phyloP scores from a whole-genome alignment of 2,113 vertebrate genomes.

The Empidonax traillii region DNA sequence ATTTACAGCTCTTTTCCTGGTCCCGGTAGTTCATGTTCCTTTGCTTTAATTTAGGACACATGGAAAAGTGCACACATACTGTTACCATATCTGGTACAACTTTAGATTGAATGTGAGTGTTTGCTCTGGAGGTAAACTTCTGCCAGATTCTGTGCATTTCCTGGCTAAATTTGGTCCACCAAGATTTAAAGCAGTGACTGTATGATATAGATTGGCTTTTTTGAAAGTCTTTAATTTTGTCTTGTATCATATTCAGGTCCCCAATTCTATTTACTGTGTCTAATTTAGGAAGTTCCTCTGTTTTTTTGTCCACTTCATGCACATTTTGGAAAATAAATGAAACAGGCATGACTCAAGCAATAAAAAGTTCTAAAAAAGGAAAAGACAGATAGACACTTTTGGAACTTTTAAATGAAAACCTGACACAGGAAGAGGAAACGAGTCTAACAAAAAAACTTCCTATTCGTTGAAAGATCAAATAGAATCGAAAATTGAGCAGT shows the following conservation, averaged over 20 bases:
- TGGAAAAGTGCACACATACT: background rate
- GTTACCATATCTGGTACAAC: background rate
- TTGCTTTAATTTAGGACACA: background rate
- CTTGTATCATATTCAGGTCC: background rate
- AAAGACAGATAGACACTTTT: background rate
- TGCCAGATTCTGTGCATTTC: background rate
- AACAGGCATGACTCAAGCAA: background rate
- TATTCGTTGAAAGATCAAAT: constrained; percentile 26
- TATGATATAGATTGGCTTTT: background rate
- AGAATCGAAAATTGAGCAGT: background rate
- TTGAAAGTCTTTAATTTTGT: background rate
- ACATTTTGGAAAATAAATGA: constrained; percentile 25
- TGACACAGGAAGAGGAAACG: constrained; percentile 29
- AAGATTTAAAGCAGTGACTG: background rate
- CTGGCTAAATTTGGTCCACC: background rate
- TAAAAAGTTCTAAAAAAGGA: constrained; percentile 20
- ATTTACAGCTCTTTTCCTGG: background rate
- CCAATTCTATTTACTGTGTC: background rate
- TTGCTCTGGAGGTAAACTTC: background rate
- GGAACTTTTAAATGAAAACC: constrained; percentile 49
- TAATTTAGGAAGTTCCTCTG: constrained; percentile 7
- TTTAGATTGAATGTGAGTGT: background rate
- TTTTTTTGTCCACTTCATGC: background rate
- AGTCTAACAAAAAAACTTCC: constrained; percentile 16
- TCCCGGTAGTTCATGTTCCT: background rate